These are phyloP conservation scores for Parnassius smintheus DNA, from an alignment of 2,888 invertebrate genomes.

Conservation along the genomic window DNA sequence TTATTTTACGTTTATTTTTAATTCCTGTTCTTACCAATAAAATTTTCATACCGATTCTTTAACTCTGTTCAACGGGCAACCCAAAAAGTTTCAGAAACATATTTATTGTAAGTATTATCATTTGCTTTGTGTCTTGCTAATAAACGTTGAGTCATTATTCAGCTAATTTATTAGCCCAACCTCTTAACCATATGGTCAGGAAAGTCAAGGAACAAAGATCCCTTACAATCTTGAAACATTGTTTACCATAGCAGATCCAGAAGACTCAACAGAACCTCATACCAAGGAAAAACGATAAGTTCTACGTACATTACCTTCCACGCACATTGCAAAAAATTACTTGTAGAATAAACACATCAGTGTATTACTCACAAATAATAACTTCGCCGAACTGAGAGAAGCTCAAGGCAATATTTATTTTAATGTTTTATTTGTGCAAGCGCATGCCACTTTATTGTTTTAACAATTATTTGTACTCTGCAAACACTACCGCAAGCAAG, in stretches of 20 bases:
- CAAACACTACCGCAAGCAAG: slow-evolving; percentile 12
- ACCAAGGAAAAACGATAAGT: neutral
- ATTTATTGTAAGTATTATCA: no score
- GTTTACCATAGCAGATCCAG: slow-evolving; percentile 2
- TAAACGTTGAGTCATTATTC: neutral
- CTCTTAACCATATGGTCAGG: slow-evolving; percentile 2
- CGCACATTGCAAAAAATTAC: neutral
- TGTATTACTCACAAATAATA: neutral
- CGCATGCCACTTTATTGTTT: slow-evolving; percentile 30
- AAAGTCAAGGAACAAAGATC: slow-evolving; percentile 16
- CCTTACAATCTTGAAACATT: slow-evolving; percentile 10
- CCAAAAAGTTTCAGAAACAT: no score
- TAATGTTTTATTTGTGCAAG: slow-evolving; percentile 20
- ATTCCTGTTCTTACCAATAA: no score
- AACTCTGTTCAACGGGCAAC: no score
- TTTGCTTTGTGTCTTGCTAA: slow-evolving; percentile 1
- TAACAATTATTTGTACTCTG: slow-evolving; percentile 28
- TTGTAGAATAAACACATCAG: neutral
- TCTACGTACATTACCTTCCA: neutral
- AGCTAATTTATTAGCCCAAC: slow-evolving; percentile 7
- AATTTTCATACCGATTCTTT: no score
- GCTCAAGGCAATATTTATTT: slow-evolving; percentile 3
- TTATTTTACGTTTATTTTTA: no score
- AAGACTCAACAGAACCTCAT: neutral
- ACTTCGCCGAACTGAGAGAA: neutral